A percentile compares a stretch with the other conserved stretches of the same genome.
Conservation (phyloP, 2,797 vertebrate genomes). For the Syngnathus acus region DNA sequence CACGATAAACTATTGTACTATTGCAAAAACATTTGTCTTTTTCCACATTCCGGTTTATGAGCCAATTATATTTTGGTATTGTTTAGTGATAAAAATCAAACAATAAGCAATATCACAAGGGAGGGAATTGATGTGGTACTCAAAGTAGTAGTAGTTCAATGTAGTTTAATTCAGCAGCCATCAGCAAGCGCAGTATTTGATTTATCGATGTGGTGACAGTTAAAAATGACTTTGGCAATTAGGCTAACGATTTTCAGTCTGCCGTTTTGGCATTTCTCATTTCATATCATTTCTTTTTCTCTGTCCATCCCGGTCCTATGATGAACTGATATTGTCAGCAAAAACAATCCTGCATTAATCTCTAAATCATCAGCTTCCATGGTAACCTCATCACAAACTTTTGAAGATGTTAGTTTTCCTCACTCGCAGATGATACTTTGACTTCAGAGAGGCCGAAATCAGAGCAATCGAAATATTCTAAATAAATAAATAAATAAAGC, state of each 20-base stretch:
- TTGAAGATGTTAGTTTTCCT: background rate
- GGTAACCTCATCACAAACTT: background rate
- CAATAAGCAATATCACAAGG: too few species aligned
- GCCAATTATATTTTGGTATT: too few species aligned
- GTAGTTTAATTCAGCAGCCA: too few species aligned
- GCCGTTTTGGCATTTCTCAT: background rate
- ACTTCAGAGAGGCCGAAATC: constrained; percentile 1
- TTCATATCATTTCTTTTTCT: too few species aligned
- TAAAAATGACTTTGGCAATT: background rate
- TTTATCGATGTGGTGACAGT: too few species aligned
- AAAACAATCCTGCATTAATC: background rate
- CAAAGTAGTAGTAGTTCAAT: too few species aligned
- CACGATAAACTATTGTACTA: too few species aligned
- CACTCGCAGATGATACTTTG: background rate
- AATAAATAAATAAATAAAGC: background rate
- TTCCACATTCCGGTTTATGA: too few species aligned
- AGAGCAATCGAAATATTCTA: background rate
- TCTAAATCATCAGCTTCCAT: background rate
- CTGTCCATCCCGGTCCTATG: background rate
- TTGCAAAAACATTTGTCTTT: too few species aligned
- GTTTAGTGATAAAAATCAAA: too few species aligned
- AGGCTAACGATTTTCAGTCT: background rate
- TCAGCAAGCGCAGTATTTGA: background rate
- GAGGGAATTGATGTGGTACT: too few species aligned
- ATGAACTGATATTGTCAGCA: background rate